Percentiles rank a stretch among this genome's conserved stretches.
phyloP scores from a whole-genome alignment of 2,113 vertebrate species.

The Heteronetta atricapilla region DNA sequence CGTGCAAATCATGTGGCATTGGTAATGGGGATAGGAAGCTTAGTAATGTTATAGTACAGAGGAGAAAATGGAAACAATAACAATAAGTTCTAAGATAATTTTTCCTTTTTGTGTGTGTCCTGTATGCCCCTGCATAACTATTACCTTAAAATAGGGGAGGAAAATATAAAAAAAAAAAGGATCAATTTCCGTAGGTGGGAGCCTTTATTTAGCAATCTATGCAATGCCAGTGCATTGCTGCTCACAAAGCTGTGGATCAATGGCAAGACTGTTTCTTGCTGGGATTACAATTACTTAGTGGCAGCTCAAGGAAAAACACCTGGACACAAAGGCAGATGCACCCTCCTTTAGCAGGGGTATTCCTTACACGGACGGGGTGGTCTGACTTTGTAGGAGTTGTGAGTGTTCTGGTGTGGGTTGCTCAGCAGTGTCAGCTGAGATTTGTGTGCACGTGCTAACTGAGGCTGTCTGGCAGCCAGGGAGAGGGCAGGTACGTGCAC shows the following conservation, averaged over 20 bases:
- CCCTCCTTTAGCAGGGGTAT: background rate
- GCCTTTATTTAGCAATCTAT: background rate
- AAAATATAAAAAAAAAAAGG: background rate
- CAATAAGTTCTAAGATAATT: background rate
- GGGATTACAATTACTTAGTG: background rate
- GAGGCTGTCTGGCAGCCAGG: background rate
- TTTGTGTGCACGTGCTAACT: background rate
- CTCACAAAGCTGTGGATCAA: background rate
- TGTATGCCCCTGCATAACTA: accelerated
- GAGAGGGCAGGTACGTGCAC: background rate
- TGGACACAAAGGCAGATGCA: background rate
- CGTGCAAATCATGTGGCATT: background rate
- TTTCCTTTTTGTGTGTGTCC: background rate
- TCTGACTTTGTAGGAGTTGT: background rate
- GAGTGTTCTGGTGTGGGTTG: background rate
- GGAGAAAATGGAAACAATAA: background rate
- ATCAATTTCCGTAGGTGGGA: background rate
- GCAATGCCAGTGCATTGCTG: background rate
- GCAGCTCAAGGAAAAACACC: background rate
- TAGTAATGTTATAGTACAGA: background rate
- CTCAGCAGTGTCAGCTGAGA: background rate
- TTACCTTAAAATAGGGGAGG: background rate
- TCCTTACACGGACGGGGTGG: background rate
- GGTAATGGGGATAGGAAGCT: background rate
- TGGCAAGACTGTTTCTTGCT: background rate